Evolutionary conservation across 2,113 vertebrate species (phyloP).

Genomic region (Sinocyclocheilus grahami): DNA sequence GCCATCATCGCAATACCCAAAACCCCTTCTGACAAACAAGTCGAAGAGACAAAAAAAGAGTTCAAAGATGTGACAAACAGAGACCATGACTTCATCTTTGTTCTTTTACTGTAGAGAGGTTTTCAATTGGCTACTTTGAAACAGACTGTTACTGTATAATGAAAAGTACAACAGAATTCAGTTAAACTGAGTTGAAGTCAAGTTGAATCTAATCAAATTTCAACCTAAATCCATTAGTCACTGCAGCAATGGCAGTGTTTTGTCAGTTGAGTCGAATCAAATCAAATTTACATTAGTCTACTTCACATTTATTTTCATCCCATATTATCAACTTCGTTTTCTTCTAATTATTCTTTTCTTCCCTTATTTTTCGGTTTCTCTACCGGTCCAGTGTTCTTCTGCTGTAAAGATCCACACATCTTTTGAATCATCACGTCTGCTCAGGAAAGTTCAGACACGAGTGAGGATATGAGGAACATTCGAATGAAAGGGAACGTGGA

Average conservation of each 20-base stretch:
- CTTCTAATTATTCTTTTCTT: not conserved
- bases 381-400: not conserved
- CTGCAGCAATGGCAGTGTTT: not conserved
- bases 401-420: not conserved
- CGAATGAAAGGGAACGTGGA: not conserved
- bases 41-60: too few relatives aligned
- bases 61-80: too few relatives aligned
- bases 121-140: too few relatives aligned
- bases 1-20: too few relatives aligned
- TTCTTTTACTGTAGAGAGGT: too few relatives aligned
- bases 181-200: not conserved
- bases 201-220: not conserved
- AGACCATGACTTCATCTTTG: too few relatives aligned
- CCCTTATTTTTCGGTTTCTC: not conserved
- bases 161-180: not conserved
- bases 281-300: not conserved
- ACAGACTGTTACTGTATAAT: too few relatives aligned
- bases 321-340: not conserved
- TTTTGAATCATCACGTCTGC: constrained; percentile 54
- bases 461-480: not conserved
- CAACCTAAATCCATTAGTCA: not conserved
- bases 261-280: not conserved
- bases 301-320: not conserved
- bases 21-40: too few relatives aligned
- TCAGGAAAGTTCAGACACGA: not conserved